These are phyloP conservation scores for Grallaria varia DNA, from an alignment of 2,113 vertebrate genomes.

Conservation along the genomic window DNA sequence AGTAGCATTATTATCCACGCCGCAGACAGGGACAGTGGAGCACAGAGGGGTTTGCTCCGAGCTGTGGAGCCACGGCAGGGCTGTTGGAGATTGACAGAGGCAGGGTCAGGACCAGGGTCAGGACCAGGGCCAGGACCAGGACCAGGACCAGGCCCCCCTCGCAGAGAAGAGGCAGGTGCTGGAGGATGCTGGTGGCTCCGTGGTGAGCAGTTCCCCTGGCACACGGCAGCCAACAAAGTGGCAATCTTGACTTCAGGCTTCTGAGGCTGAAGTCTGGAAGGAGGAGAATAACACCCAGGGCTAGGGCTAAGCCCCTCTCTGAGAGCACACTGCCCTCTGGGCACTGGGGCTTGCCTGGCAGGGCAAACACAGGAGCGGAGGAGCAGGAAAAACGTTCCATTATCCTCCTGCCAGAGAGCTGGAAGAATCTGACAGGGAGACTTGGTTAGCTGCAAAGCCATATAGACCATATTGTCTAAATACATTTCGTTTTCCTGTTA, in stretches of 20 bases:
- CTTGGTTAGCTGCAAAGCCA: constrained; percentile 17
- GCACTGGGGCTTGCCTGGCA: neutral
- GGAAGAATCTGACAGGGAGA: constrained; percentile 18
- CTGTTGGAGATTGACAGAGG: neutral
- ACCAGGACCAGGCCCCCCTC: neutral
- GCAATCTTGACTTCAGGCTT: neutral
- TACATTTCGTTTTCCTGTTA: constrained; percentile 35
- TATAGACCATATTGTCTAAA: constrained; percentile 29
- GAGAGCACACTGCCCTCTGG: neutral
- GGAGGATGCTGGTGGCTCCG: neutral
- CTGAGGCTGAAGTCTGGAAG: neutral
- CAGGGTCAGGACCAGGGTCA: neutral
- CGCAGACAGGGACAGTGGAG: neutral
- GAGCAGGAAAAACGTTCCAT: neutral
- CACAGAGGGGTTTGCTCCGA: neutral
- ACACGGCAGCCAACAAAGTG: neutral
- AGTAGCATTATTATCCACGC: neutral
- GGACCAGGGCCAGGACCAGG: neutral
- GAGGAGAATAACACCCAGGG: neutral
- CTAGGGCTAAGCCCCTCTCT: neutral
- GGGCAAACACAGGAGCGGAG: neutral
- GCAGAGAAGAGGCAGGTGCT: neutral
- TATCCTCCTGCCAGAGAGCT: neutral
- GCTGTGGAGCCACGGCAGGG: neutral
- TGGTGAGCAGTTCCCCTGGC: neutral